Percentiles rank a stretch among this genome's conserved stretches.
These are phyloP conservation scores for Yponomeuta malinellus DNA, from an alignment of 2,888 invertebrate species.

Conservation along the genomic window DNA sequence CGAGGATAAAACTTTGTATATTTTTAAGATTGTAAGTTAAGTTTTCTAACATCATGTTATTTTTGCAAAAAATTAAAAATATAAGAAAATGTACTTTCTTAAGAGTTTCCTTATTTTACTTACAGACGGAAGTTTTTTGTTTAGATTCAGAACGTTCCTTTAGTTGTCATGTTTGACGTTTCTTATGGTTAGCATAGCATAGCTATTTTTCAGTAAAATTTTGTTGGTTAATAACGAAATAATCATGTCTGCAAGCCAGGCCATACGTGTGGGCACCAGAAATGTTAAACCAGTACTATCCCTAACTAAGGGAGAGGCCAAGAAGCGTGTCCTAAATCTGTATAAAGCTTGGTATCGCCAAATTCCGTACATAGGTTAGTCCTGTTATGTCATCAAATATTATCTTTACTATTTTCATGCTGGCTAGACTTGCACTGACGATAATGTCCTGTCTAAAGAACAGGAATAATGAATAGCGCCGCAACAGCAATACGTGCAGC, in stretches of 20 bases:
- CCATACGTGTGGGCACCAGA: constrained; percentile 66
- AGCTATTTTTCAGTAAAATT: background rate
- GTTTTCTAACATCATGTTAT: too few relatives aligned
- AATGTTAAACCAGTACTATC: constrained; percentile 93
- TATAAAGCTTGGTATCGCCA: constrained; percentile 97
- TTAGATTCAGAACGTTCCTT: background rate
- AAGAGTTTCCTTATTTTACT: too few relatives aligned
- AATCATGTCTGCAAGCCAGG: constrained; percentile 53
- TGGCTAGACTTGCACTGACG: background rate
- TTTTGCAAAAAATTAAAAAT: too few relatives aligned
- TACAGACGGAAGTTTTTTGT: background rate
- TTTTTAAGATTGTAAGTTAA: too few relatives aligned
- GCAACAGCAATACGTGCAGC: too few relatives aligned
- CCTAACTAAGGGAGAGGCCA: constrained; percentile 83
- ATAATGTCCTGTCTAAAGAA: too few relatives aligned
- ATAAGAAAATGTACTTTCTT: too few relatives aligned
- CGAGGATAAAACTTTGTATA: background rate
- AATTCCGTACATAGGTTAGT: constrained; percentile 90
- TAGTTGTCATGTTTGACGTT: background rate
- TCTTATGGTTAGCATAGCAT: background rate
- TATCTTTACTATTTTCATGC: background rate
- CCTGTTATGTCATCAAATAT: constrained; percentile 62
- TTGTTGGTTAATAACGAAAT: background rate
- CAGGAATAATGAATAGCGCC: too few relatives aligned
- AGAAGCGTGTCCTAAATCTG: constrained; percentile 86